These are phyloP conservation scores for Anadara kagoshimensis DNA, from an alignment of 1,140 invertebrate genomes.

Conservation along the genomic window DNA sequence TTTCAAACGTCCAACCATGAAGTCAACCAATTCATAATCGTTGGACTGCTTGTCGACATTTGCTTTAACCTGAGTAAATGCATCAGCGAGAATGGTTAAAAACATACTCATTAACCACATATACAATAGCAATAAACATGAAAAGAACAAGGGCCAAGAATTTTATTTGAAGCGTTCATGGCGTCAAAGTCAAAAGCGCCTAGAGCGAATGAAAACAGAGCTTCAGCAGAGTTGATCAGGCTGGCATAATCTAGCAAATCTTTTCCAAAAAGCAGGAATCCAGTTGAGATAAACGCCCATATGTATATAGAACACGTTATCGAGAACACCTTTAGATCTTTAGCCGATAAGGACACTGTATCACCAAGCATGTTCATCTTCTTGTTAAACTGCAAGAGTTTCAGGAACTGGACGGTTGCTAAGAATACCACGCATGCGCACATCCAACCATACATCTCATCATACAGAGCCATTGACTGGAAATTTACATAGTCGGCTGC, in stretches of 20 bases:
- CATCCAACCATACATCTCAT: constrained; percentile 75
- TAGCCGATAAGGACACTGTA: constrained; percentile 61
- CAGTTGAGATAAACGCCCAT: constrained; percentile 66
- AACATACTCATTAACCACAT: constrained; percentile 89
- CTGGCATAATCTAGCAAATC: constrained; percentile 59
- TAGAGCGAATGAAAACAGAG: constrained; percentile 70
- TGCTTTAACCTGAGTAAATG: constrained; percentile 68
- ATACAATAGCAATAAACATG: constrained; percentile 85
- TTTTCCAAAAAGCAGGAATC: constrained; percentile 69
- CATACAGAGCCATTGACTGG: constrained; percentile 75
- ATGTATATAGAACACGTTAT: constrained; percentile 72
- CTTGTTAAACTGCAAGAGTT: constrained; percentile 75
- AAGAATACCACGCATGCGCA: constrained; percentile 75
- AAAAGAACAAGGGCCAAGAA: constrained; percentile 87
- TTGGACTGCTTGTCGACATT: constrained; percentile 68
- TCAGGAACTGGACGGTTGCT: constrained; percentile 76
- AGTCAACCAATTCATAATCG: constrained; percentile 75
- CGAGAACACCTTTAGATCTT: constrained; percentile 69
- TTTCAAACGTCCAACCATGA: constrained; percentile 73
- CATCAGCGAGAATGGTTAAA: constrained; percentile 86
- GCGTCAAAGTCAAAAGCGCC: constrained; percentile 70
- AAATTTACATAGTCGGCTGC: constrained; percentile 77
- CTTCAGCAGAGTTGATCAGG: constrained; percentile 64
- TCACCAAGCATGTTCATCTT: constrained; percentile 72
- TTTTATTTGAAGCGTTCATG: constrained; percentile 58